These are phyloP conservation scores for Acanthurus tractus DNA, from an alignment of 2,797 vertebrate species.

Conservation along the genomic window DNA sequence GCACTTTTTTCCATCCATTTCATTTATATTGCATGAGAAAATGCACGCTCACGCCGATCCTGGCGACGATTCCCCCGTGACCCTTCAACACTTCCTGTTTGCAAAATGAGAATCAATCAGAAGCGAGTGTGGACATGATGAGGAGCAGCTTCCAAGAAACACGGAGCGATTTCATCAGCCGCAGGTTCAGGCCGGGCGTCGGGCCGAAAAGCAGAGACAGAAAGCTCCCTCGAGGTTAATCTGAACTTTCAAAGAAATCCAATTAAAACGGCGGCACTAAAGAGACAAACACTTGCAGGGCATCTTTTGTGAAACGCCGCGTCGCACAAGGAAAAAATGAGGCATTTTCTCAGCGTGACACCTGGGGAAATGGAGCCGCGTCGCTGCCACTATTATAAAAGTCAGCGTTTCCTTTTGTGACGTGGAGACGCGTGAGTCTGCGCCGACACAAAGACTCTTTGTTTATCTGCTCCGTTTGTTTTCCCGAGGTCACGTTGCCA, in stretches of 20 bases:
- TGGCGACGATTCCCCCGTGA: conserved; percentile 12
- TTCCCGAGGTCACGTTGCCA: conserved; percentile 27
- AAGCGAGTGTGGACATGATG: conserved; percentile 55
- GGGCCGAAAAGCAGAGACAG: conserved; percentile 53
- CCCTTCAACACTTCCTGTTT: conserved; percentile 35
- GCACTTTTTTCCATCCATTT: not conserved
- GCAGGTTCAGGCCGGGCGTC: conserved; percentile 50
- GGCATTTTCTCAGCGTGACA: conserved; percentile 53
- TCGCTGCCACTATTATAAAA: conserved; percentile 43
- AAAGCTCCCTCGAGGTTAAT: conserved; percentile 64
- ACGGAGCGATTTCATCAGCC: conserved; percentile 67
- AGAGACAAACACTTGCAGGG: conserved; percentile 65
- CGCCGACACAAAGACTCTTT: conserved; percentile 39
- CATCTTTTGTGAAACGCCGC: conserved; percentile 60
- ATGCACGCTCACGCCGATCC: not conserved
- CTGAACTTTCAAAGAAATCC: conserved; percentile 80
- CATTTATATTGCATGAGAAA: not conserved
- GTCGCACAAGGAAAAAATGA: conserved; percentile 35
- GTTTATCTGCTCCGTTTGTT: conserved; percentile 49
- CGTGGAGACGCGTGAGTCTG: conserved; percentile 34
- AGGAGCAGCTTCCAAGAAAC: conserved; percentile 51
- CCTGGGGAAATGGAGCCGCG: conserved; percentile 53
- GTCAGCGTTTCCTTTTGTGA: conserved; percentile 52
- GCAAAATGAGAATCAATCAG: conserved; percentile 57
- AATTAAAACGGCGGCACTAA: conserved; percentile 75